A percentile compares a stretch with the other conserved stretches of the same genome.
Evolutionary conservation across 1,140 invertebrate species (phyloP).

Genomic region (Ylistrum balloti): DNA sequence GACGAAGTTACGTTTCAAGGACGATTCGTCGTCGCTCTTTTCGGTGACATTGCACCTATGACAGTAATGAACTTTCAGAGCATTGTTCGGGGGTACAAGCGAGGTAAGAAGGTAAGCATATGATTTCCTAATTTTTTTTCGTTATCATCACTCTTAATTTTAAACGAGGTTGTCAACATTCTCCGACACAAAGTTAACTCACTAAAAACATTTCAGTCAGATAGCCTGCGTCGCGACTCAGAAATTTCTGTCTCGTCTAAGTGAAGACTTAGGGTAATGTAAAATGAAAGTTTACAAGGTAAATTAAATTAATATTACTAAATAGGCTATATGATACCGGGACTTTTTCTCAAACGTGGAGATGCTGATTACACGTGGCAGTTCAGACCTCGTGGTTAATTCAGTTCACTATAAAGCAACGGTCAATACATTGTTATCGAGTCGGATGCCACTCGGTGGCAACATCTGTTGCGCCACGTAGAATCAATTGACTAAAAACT

Average conservation of each 20-base stretch:
- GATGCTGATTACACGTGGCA: not conserved
- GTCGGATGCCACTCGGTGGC: not conserved
- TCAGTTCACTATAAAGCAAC: not conserved
- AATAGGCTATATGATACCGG: too few species aligned
- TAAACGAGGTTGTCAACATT: too few species aligned
- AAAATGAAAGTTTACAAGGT: too few species aligned
- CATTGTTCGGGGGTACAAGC: conserved; percentile 78
- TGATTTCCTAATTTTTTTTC: too few species aligned
- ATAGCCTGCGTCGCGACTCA: too few species aligned
- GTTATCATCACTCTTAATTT: too few species aligned
- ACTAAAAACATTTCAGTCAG: too few species aligned
- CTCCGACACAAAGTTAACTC: too few species aligned
- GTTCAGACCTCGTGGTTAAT: not conserved
- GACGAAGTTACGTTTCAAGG: conserved; percentile 75
- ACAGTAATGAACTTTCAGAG: conserved; percentile 81
- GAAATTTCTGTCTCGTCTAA: too few species aligned
- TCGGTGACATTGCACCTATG: conserved; percentile 82
- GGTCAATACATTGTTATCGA: not conserved
- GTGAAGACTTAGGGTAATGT: too few species aligned
- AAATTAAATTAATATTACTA: too few species aligned
- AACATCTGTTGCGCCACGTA: conserved; percentile 16
- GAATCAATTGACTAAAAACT: too few species aligned
- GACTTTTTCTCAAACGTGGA: not conserved
- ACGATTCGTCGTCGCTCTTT: conserved; percentile 79
- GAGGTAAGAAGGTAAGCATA: conserved; percentile 68